phyloP scores from a whole-genome alignment of 2,888 invertebrate species.

The Melinaea marsaeus region DNA sequence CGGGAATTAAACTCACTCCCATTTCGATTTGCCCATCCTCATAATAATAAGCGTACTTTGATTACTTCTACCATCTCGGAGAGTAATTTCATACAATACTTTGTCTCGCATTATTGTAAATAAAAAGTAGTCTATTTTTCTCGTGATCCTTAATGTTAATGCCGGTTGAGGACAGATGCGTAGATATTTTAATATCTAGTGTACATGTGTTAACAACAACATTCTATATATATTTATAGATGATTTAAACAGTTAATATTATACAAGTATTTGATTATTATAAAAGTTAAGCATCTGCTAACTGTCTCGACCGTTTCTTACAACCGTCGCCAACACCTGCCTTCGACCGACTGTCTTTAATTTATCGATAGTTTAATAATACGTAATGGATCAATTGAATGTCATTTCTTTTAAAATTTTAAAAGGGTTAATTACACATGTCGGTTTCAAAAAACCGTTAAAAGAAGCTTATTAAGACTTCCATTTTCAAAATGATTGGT shows the following conservation, averaged over 20 bases:
- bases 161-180: constrained; percentile 59
- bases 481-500: not conserved
- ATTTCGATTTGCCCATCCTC: constrained; percentile 69
- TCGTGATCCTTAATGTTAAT: constrained; percentile 64
- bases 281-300: constrained; percentile 37
- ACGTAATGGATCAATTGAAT: constrained; percentile 24
- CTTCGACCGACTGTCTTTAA: constrained; percentile 35
- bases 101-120: constrained; percentile 58
- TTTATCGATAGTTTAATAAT: constrained; percentile 29
- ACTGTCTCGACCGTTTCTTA: constrained; percentile 31
- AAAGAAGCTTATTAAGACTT: not conserved
- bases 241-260: too few species aligned
- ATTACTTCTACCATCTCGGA: constrained; percentile 47
- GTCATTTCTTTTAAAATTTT: constrained; percentile 11
- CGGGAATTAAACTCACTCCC: constrained; percentile 72
- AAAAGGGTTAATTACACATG: not conserved
- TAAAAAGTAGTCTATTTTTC: constrained; percentile 57
- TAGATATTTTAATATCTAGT: constrained; percentile 43
- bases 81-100: constrained; percentile 65
- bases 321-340: constrained; percentile 36
- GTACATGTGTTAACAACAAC: constrained; percentile 39
- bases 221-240: constrained; percentile 9
- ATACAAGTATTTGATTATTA: constrained; percentile 18
- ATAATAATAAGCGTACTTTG: constrained; percentile 54
- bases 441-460: not conserved